Base-by-base conservation (phyloP, 1,140 invertebrate genomes). In the Zaprionus inermis region DNA sequence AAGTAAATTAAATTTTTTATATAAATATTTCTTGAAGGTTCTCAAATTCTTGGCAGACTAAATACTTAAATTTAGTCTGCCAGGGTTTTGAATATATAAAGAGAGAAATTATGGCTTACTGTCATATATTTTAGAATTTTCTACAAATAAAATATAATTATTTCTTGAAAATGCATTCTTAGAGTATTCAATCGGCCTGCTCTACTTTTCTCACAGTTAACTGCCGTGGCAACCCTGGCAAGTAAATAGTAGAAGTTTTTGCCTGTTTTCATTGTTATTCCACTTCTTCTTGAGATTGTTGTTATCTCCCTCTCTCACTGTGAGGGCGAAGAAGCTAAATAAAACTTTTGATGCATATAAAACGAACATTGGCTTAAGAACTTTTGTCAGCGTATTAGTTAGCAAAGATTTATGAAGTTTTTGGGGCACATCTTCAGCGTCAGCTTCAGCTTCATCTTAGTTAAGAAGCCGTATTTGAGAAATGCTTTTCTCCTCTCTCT, bases 391-490 rank as follows among this genome's bases (percentile, higher is more conserved):
- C 70, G 61, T 56, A 75, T 69, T 84, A 78, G 67, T 84, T 81
- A 72, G 81, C 74, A 72, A 65, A 88, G 83, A 88, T 88, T 88
- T 88, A 88, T 88, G 84, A 89, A 89, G 84, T 78, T 86, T 85
- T 44, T 18, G 58, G 58, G 52, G 58, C 74, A 67, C 78, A 67
- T 67, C 81, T 80, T 63, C 60, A 68, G 66, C 32, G 56, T 79
- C 76, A 67, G 58, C 80, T 76, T 68, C 67, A 58, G 59, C 76
- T 72, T 68, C 64, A 76, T 73, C 32, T 60, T 77, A 67, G 66
- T 54, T 78, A 77, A 72, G 81, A 60, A 66, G 71, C 38, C 64
- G 71, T 75, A 28, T 71, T 71, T 44, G n/a, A 59, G 60, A 63
- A 74, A 70, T 70, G 52, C 12, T 59, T 72, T 60, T 57, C 4